Percentiles rank a stretch among this genome's conserved stretches.
phyloP scores from a whole-genome alignment of 2,113 vertebrate species.

The Dryoscopus gambensis region DNA sequence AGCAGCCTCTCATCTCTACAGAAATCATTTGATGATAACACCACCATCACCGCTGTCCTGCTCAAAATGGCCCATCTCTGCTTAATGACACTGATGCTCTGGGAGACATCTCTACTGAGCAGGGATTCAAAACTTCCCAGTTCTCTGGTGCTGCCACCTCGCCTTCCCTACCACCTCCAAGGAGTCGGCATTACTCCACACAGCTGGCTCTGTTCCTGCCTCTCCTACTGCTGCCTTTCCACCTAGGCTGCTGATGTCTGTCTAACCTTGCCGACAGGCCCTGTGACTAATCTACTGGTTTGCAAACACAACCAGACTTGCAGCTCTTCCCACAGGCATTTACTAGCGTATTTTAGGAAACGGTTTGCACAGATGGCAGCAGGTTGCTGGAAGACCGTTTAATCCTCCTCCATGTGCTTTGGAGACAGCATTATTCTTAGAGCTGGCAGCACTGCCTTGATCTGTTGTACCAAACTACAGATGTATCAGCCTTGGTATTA shows the following conservation, averaged over 20 bases:
- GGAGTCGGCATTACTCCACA: fast-evolving
- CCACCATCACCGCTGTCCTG: not conserved
- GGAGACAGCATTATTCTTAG: not conserved
- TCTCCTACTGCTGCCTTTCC: not conserved
- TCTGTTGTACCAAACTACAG: conserved; percentile 11
- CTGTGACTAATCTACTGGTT: not conserved
- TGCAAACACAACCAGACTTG: conserved; percentile 30
- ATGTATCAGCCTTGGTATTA: not conserved
- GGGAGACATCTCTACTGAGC: not conserved
- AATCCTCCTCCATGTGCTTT: conserved; percentile 27
- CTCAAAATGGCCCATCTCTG: not conserved
- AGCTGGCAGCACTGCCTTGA: conserved; percentile 4
- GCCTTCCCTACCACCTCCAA: not conserved
- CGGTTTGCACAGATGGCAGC: conserved; percentile 18
- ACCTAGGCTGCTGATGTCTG: not conserved
- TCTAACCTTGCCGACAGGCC: not conserved
- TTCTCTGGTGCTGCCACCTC: not conserved
- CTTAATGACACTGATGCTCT: not conserved
- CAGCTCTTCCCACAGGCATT: not conserved
- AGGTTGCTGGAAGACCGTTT: conserved; percentile 23
- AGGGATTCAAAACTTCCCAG: not conserved
- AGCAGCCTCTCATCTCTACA: not conserved
- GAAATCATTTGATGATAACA: not conserved
- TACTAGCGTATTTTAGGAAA: not conserved
- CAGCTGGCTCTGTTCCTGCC: not conserved